Conservation (phyloP, 1,140 invertebrate genomes). For the Catajapyx aquilonaris region DNA sequence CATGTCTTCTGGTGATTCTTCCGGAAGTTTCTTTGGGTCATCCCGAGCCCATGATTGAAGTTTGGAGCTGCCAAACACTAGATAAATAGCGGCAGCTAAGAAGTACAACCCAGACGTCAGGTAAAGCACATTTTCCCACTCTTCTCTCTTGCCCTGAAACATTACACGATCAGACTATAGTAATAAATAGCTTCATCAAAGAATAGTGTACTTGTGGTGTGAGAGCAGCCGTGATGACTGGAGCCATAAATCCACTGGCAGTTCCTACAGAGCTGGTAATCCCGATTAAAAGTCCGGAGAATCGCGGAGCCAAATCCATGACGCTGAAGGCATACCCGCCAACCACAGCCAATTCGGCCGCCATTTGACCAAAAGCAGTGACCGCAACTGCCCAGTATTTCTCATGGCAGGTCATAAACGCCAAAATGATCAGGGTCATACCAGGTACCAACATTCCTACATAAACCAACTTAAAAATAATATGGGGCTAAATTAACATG, state of each 20-base stretch:
- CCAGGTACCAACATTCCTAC: conserved; percentile 11
- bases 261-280: conserved; percentile 19
- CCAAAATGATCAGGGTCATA: conserved; percentile 7
- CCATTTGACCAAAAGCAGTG: conserved; percentile 10
- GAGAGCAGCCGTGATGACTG: conserved; percentile 11
- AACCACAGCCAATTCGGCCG: conserved; percentile 13
- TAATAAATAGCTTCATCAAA: no score
- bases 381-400: conserved; percentile 10
- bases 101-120: no score
- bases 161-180: no score
- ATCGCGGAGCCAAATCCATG: conserved; percentile 15
- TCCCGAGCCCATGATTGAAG: no score
- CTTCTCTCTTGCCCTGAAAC: no score
- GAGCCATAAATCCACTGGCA: conserved; percentile 16
- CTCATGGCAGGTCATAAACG: conserved; percentile 9
- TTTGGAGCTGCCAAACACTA: no score
- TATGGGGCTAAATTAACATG: no score
- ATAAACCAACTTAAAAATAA: conserved; percentile 2
- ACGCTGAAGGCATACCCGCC: conserved; percentile 16
- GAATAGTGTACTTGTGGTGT: conserved; percentile 14
- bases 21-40: no score
- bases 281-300: conserved; percentile 18
- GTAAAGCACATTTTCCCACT: no score
- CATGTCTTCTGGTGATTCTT: no score
- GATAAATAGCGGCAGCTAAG: no score